Conservation (phyloP, 1,140 invertebrate species). For the Pissodes strobi region DNA sequence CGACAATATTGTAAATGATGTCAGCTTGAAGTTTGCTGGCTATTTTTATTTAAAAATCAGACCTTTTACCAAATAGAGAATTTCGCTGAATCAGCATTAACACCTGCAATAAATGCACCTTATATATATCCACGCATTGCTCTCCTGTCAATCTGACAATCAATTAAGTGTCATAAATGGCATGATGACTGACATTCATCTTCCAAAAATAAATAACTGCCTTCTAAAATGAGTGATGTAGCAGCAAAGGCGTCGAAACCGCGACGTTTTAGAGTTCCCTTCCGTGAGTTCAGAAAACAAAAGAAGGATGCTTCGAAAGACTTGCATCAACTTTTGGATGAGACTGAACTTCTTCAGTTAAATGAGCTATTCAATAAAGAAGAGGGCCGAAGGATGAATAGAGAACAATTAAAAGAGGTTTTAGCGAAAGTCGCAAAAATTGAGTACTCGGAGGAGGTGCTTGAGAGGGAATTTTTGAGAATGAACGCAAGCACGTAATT, state of each 20-base stretch:
- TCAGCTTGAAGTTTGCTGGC: too few species aligned
- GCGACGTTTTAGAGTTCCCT: neutral
- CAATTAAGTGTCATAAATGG: too few species aligned
- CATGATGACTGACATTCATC: too few species aligned
- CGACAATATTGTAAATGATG: too few species aligned
- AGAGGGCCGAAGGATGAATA: conserved; percentile 42
- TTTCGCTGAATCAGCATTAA: too few species aligned
- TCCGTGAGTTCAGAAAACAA: conserved; percentile 12
- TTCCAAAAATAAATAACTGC: too few species aligned
- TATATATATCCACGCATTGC: too few species aligned
- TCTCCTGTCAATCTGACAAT: too few species aligned
- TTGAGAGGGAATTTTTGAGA: conserved; percentile 43
- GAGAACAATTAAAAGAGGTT: conserved; percentile 39
- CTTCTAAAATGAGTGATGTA: neutral
- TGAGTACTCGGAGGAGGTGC: conserved; percentile 40
- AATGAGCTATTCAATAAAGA: conserved; percentile 42
- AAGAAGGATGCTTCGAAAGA: conserved; percentile 24
- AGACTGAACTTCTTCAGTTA: conserved; percentile 44
- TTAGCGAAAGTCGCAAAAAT: conserved; percentile 39
- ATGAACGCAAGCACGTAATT: conserved; percentile 46
- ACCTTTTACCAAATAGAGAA: too few species aligned
- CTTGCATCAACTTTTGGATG: conserved; percentile 43
- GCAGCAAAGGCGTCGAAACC: neutral
- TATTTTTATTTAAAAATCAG: too few species aligned
- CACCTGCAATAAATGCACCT: too few species aligned